Percentiles rank a stretch among this genome's conserved stretches.
These are phyloP conservation scores for Dioctria rufipes DNA, from an alignment of 2,888 invertebrate species.

Conservation along the genomic window DNA sequence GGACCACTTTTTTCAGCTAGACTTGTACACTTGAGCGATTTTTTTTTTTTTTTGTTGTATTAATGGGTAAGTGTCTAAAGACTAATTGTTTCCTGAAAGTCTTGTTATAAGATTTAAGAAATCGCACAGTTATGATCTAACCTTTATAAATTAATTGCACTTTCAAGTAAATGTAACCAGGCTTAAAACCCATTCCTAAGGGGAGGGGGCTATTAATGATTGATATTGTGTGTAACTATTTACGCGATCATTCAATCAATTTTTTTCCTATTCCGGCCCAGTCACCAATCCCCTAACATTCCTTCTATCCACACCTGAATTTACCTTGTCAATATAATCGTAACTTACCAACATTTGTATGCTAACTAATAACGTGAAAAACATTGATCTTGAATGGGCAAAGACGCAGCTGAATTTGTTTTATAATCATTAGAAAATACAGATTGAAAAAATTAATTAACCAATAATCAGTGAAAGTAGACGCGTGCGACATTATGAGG, in stretches of 20 bases:
- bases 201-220: neutral
- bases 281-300: neutral
- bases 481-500: neutral
- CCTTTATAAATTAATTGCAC: no score
- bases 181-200: no score
- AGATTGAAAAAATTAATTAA: slow-evolving; percentile 37
- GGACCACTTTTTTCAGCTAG: no score
- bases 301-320: neutral
- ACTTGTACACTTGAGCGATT: no score
- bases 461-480: slow-evolving; percentile 42
- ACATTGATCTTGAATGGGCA: slow-evolving; percentile 16
- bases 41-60: no score
- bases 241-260: slow-evolving; percentile 1
- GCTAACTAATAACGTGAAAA: neutral
- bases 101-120: no score
- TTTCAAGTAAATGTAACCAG: no score
- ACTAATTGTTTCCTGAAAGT: no score
- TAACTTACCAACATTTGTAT: neutral
- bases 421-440: slow-evolving; percentile 1
- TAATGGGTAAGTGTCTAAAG: no score
- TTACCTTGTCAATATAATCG: neutral
- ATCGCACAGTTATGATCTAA: no score
- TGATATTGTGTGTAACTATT: neutral
- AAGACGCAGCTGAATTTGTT: slow-evolving; percentile 1
- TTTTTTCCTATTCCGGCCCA: neutral